A percentile compares a stretch with the other conserved stretches of the same genome.
Conservation (phyloP, 2,888 invertebrate genomes). For the Caenorhabditis panamensis region DNA sequence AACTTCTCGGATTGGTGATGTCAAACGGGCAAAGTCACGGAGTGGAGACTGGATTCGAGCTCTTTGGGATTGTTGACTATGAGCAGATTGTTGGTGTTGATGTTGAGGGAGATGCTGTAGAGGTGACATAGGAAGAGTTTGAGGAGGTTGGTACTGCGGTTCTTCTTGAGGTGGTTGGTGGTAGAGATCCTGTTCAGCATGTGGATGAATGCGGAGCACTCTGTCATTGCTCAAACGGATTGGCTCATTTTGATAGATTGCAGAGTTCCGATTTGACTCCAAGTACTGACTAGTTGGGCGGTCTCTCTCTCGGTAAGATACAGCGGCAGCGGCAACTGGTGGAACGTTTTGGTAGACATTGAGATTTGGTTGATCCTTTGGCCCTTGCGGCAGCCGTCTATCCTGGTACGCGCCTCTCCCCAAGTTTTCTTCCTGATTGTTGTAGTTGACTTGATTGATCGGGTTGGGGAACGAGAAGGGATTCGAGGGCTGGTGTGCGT, state of each 20-base stretch:
- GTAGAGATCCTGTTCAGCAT: constrained; percentile 36
- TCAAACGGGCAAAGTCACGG: constrained; percentile 46
- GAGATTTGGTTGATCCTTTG: constrained; percentile 35
- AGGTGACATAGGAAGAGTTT: too few species aligned
- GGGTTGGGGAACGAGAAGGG: constrained; percentile 53
- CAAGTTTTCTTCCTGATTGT: constrained; percentile 16
- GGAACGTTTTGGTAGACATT: constrained; percentile 59
- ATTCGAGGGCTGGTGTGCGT: constrained; percentile 35
- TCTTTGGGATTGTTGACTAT: constrained; percentile 33
- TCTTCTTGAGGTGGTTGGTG: constrained; percentile 29
- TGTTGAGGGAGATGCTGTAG: too few species aligned
- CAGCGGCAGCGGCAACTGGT: constrained; percentile 5
- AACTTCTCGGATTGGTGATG: constrained; percentile 53
- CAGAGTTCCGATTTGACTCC: constrained; percentile 47
- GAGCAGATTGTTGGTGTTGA: neutral
- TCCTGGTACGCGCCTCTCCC: constrained; percentile 28
- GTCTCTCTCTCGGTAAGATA: constrained; percentile 29
- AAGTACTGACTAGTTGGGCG: constrained; percentile 21
- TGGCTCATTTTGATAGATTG: constrained; percentile 47
- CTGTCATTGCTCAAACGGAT: constrained; percentile 59
- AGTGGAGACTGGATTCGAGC: constrained; percentile 57
- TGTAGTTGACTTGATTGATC: constrained; percentile 54
- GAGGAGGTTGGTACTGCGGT: constrained; percentile 11
- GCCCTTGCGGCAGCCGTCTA: constrained; percentile 22
- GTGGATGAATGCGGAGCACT: constrained; percentile 58